Base-by-base conservation (phyloP, 2,888 invertebrate genomes). In the Alcis repandata region DNA sequence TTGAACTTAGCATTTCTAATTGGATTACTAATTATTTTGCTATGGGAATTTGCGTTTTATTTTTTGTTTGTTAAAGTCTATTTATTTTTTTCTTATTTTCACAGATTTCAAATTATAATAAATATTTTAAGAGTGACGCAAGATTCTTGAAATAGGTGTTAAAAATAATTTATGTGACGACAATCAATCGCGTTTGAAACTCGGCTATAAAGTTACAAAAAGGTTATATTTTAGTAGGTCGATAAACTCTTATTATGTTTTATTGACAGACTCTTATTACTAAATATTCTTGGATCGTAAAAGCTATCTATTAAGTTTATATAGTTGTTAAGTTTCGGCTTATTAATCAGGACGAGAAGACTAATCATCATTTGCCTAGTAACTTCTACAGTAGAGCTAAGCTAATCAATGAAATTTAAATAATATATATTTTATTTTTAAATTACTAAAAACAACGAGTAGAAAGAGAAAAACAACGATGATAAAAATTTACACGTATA, bases 1-100 rank as follows among this genome's bases (percentile, higher is more conserved):
- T 68, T 69, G 41, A 40, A 59, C 58, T 22, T 46, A 46, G 53
- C 57, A 69, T 69, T 66, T 66, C 53, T 51, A 48, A 61, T 48
- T 41, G 33, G 41, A 27, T 17, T 40, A 46, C 45, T 53, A 45
- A 54, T 49, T 36, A 56, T 45, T 43, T 45, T 45, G 45, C 19
- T 32, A 45, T 45, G 43, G 22, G 40, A 36, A 45, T 45, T 17
- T n/a, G 43, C 19, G 33, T 56, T 56, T 17, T 56, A 56, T 45
- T 56, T 11, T 3, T 17, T 17, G 17, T 43, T 8, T 1, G 17
- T 19, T 32, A 41, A 19, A 19, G 43, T 20, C 20, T 49, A 33
- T 20, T 19, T 19, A 19, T 38, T 51, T 36, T 2, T 8, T 13
- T 0, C 11, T 20, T 1, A 22, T 46, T 15, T 32, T 49, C 17